Percentiles rank a stretch among this genome's conserved stretches.
These are phyloP conservation scores for Eupithecia insigniata DNA, from an alignment of 2,888 invertebrate species.

Conservation along the genomic window DNA sequence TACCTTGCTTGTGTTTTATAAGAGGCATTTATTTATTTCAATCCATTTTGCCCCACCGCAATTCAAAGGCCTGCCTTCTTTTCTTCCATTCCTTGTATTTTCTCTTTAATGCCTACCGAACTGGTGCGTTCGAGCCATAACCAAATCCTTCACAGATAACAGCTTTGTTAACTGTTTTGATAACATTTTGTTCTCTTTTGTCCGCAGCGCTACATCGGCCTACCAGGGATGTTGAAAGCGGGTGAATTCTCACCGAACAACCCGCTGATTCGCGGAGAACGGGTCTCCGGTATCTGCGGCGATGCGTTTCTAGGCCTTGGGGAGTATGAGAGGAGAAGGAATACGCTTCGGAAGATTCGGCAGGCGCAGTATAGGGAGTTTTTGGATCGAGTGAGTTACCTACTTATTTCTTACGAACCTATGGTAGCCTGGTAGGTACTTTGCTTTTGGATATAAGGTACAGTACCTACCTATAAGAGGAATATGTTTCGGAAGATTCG, in stretches of 20 bases:
- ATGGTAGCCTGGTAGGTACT: neutral
- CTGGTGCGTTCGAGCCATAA: no score
- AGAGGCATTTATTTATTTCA: no score
- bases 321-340: slow-evolving; percentile 83
- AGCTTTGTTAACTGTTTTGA: neutral
- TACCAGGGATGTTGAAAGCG: slow-evolving; percentile 83
- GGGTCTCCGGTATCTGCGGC: slow-evolving; percentile 53
- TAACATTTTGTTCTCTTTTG: neutral
- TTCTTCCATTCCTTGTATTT: no score
- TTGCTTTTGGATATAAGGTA: neutral
- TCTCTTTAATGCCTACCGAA: no score
- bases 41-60: no score
- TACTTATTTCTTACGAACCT: neutral
- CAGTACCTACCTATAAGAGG: neutral
- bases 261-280: slow-evolving; percentile 77
- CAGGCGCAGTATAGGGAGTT: slow-evolving; percentile 84
- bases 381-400: slow-evolving; percentile 76
- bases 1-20: no score
- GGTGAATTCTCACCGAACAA: slow-evolving; percentile 87
- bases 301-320: slow-evolving; percentile 85
- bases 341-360: slow-evolving; percentile 78
- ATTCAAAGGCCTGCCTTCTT: no score
- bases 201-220: slow-evolving; percentile 72
- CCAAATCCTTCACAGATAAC: no score
- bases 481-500: slow-evolving; percentile 79